Evolutionary conservation across 2,888 invertebrate genomes (phyloP).

Genomic region (Leptopterna dolabrata): DNA sequence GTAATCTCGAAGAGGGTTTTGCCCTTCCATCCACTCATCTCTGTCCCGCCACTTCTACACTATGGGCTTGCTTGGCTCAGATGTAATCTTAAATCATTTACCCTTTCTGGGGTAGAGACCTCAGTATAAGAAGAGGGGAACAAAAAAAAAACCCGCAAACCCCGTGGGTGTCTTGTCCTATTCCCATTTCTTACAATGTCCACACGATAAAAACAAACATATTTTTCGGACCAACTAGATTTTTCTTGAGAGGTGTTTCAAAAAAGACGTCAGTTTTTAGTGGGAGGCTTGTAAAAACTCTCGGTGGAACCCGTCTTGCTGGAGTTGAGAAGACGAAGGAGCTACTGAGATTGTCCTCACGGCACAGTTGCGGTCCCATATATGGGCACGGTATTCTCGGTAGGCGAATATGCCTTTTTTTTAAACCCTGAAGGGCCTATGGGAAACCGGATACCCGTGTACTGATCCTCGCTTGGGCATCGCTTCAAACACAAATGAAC

Average conservation of each 20-base stretch:
- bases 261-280: slow-evolving; percentile 4
- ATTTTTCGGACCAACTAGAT: neutral
- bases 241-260: neutral
- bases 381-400: neutral
- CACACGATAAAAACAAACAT: neutral
- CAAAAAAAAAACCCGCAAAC: neutral
- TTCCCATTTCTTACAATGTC: neutral
- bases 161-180: neutral
- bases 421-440: neutral
- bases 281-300: neutral
- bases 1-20: slow-evolving; percentile 20
- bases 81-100: slow-evolving; percentile 11
- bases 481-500: neutral
- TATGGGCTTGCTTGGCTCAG: neutral
- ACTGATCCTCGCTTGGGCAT: neutral
- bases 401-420: slow-evolving; percentile 7
- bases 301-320: neutral
- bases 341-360: neutral
- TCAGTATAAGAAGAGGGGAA: no score
- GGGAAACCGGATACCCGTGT: slow-evolving; percentile 7
- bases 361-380: neutral
- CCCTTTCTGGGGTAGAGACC: neutral
- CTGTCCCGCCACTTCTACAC: slow-evolving; percentile 13
- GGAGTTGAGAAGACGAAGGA: neutral
- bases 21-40: slow-evolving; percentile 32